Percentiles rank a stretch among this genome's conserved stretches.
Evolutionary conservation across 2,888 invertebrate genomes (phyloP).

Genomic region (Syrphus vitripennis): DNA sequence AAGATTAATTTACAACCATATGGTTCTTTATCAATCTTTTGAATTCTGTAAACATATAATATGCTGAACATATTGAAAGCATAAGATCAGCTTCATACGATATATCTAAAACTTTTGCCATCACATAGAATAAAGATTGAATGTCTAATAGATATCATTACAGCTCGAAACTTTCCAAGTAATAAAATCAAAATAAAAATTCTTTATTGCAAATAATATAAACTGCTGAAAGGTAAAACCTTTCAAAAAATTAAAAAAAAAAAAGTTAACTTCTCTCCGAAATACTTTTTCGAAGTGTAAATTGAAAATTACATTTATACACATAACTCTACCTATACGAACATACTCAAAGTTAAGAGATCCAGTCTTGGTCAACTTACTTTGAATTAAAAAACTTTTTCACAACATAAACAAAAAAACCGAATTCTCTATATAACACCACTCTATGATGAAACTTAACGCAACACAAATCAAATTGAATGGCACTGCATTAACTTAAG

Average conservation of each 20-base stretch:
- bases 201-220: background rate
- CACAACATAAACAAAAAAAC: conserved; percentile 11
- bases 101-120: background rate
- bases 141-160: background rate
- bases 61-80: background rate
- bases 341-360: background rate
- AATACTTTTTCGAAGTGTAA: conserved; percentile 35
- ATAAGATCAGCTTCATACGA: background rate
- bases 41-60: background rate
- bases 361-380: background rate
- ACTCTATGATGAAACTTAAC: conserved; percentile 37
- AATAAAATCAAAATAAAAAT: background rate
- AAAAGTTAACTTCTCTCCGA: background rate
- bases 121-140: background rate
- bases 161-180: background rate
- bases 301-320: conserved; percentile 7
- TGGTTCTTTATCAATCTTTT: background rate
- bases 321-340: no score
- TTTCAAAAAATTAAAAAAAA: background rate
- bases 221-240: background rate
- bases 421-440: background rate
- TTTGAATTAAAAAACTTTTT: conserved; percentile 41
- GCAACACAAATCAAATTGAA: conserved; percentile 60
- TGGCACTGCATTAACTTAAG: conserved; percentile 28
- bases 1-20: no score